Evolutionary conservation across 2,797 vertebrate species (phyloP), one percentile per base, ranked within the genome.

Genomic region (Parauchenoglanis ngamensis): DNA sequence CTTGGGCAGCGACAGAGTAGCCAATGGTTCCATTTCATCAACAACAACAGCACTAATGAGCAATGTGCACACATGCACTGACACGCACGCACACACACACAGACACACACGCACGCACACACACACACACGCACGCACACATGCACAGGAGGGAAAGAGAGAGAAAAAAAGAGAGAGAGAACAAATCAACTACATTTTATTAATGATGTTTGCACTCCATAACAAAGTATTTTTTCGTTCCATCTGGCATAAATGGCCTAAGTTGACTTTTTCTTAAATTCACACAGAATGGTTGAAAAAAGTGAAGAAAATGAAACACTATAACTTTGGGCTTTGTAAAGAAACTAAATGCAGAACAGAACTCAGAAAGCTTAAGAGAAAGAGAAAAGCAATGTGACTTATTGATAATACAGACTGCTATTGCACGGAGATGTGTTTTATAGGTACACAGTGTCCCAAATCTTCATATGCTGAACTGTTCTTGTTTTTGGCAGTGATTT

Each of bases 21-120:
- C 88, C 87, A 88, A 87, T 88, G 67, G 85, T 68, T 85, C 85
- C 57, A 73, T 86, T 81, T 78, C 88, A 83, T 90, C 90, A 91
- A 91, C 91, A 91, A 85, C 86, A 85, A 44, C 57, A 87, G 83
- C 89, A 79, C 77, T 92, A 88, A 92, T 92, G 89, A 90, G 89
- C 86, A 75, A 75, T 67, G 40, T 40, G 40, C 40, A 40, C 40
- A 40, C 40, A 40, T 40, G 40, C 40, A 40, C 40, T 3, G 40
- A 40, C 40, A 40, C 40, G 40, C 17, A 12, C 23, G 25, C n/a
- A 56, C 61, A 13, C 73, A 11, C 44, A 1, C 1, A 6, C 61
- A 2, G 81, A 17, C 57, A 6, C 61, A 2, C 85, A 17, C 57
- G 54, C 78, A 85, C 70, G 44, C 70, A 10, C 82, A 7, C 25